Conservation (phyloP, 2,113 vertebrate species). For the Hystrix brachyura region DNA sequence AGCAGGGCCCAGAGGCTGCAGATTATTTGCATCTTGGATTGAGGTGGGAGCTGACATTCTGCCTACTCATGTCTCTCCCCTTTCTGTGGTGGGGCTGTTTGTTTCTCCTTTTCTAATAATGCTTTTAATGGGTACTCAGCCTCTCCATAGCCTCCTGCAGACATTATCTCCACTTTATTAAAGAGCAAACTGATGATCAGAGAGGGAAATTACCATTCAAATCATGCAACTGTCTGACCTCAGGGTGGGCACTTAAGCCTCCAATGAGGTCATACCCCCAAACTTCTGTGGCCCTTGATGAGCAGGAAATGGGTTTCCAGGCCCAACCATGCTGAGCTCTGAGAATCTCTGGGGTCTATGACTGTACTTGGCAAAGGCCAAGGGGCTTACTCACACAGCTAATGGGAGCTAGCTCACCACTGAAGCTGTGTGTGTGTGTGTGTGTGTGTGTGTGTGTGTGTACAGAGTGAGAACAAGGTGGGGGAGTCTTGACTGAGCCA, state of each 20-base stretch:
- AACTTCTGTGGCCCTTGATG: not conserved
- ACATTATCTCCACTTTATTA: not conserved
- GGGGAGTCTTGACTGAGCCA: not conserved
- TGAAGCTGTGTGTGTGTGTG: not conserved
- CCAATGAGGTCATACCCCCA: not conserved
- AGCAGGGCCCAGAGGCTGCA: not conserved
- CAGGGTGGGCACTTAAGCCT: not conserved
- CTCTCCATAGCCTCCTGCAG: too few relatives aligned
- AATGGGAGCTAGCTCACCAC: not conserved
- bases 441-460: not conserved
- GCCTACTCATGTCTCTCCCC: too few relatives aligned
- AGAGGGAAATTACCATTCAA: not conserved
- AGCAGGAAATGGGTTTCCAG: not conserved
- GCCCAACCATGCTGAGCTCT: not conserved
- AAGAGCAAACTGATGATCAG: not conserved
- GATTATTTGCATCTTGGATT: not conserved
- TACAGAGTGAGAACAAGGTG: not conserved
- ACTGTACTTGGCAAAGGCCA: not conserved
- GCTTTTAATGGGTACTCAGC: accelerated
- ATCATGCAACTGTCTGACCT: not conserved
- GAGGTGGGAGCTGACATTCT: not conserved
- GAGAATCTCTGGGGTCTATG: not conserved
- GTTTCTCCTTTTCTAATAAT: not conserved
- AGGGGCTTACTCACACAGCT: not conserved
- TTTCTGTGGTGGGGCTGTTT: not conserved